Base-by-base conservation (phyloP, 2,888 invertebrate genomes). In the Amiota minor region DNA sequence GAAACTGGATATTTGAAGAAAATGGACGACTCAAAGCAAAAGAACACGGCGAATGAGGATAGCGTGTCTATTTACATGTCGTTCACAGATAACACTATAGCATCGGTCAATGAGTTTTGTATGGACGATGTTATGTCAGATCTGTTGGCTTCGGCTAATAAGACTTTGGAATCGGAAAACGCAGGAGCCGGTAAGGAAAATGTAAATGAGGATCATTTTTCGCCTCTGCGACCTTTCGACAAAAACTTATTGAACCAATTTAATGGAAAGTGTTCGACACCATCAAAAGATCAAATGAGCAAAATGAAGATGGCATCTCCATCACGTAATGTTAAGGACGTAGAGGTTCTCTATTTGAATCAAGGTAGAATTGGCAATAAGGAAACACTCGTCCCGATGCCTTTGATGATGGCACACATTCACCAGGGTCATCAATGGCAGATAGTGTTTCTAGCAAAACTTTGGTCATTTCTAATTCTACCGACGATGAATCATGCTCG, bases 251-350 rank as follows among this genome's bases (percentile, higher is more conserved):
- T 89, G 0, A 81, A 77, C 12, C 80, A 85, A 47, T 87, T 84
- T 77, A 87, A 87, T 9, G 85, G 82, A 0, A 69, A 86, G 9
- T 78, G 86, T 67, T 89, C 88, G 3, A 89, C 88, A 1, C 88
- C 88, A 0, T 84, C 88, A 0, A 87, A 85, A 64, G 75, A 72
- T 71, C 18, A 53, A 6, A 2, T 35, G 6, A 2, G 6, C 35
- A 35, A 35, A 35, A 23, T 64, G 61, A 74, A 20, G 35, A 14
- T 20, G 11, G 1, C 65, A 65, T 9, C 62, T 74, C 49, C 0
- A 74, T 35, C 0, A 71, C 3, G 56, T 46, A 16, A 0, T 64
- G 74, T 73, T 64, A 35, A 35, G 35, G 35, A 35, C 2, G 35
- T 35, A 35, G 35, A 35, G 35, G 35, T 35, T 35, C 35, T 35